Base-by-base conservation (phyloP, 1,140 invertebrate genomes). In the Procambarus virginalis region DNA sequence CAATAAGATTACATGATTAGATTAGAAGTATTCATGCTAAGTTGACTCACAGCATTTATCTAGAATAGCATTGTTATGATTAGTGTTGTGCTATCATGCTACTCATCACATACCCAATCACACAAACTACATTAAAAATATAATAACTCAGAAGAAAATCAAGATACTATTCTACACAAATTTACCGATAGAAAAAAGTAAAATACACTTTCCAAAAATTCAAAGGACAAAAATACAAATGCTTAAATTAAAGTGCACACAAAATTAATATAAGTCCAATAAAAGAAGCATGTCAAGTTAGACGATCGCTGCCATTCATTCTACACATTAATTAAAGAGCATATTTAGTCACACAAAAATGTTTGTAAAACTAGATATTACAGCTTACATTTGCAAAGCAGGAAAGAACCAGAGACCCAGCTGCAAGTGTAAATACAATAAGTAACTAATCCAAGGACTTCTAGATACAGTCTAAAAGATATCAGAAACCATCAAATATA, bases 321-420 rank as follows among this genome's bases (percentile, higher is more conserved):
- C 51, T 12, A 55, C 8, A 55, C 8, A 55, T 55, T 55, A 55
- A 9, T 12, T 9, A 55, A 12, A 9, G 12, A 8, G 12, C 12
- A 55, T 55, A 55, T 55, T 55, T 64, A 34, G 0, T 8, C 68
- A 73, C 68, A 8, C 68, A 22, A 4, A 17, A 68, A 9, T 73
- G 5, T 34, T 14, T 5, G n/a, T 22, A 73, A 22, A 73, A 73
- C 68, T 73, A 73, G 20, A 73, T 20, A 73, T 22, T 73, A 73
- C n/a, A 34, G 68, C 68, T 73, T 73, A 73, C 68, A 73, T 73
- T 73, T 73, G 68, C 68, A 73, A 73, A 73, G 68, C 68, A 73
- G 68, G 68, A 73, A 73, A 73, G 68, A 34, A 73, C 68, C 68
- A 73, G 68, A 34, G 68, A 73, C 68, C 68, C 22, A 34, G 68